phyloP scores from a whole-genome alignment of 2,888 invertebrate species.

The Chloroclysta siterata region DNA sequence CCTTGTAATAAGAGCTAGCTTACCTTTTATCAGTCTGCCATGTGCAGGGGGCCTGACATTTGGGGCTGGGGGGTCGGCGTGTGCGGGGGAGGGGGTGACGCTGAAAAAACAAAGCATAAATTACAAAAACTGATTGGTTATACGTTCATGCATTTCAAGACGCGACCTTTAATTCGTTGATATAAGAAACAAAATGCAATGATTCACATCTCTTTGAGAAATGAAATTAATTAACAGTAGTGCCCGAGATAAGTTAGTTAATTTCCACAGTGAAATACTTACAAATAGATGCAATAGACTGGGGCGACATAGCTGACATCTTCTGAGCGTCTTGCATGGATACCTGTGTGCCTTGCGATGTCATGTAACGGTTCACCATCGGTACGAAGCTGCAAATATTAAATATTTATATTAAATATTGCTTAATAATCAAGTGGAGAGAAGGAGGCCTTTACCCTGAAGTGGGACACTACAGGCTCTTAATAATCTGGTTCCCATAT shows the following conservation, averaged over 20 bases:
- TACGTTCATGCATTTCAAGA: too few relatives aligned
- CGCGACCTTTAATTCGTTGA: too few relatives aligned
- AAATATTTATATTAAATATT: not conserved
- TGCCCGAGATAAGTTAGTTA: too few relatives aligned
- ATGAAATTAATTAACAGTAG: too few relatives aligned
- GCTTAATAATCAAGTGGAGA: too few relatives aligned
- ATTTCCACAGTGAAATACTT: conserved; percentile 44
- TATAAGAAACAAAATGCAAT: too few relatives aligned
- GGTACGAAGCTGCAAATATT: conserved; percentile 75
- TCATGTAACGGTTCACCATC: conserved; percentile 83
- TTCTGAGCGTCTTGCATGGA: conserved; percentile 80
- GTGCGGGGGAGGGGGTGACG: conserved; percentile 81
- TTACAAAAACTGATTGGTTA: conserved; percentile 1
- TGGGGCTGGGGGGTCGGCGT: conserved; percentile 81
- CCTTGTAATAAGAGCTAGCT: conserved; percentile 7
- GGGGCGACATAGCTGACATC: conserved; percentile 82
- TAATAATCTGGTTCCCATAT: too few relatives aligned
- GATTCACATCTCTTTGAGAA: too few relatives aligned
- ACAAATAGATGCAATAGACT: conserved; percentile 82
- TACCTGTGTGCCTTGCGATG: conserved; percentile 82
- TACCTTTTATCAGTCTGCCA: conserved; percentile 75
- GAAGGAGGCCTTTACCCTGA: too few relatives aligned
- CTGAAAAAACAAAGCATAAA: conserved; percentile 48
- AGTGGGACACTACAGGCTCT: too few relatives aligned
- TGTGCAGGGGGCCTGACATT: conserved; percentile 76